A percentile compares a stretch with the other conserved stretches of the same genome.
Evolutionary conservation across 2,113 vertebrate genomes (phyloP).

Genomic region (Podocnemis expansa): DNA sequence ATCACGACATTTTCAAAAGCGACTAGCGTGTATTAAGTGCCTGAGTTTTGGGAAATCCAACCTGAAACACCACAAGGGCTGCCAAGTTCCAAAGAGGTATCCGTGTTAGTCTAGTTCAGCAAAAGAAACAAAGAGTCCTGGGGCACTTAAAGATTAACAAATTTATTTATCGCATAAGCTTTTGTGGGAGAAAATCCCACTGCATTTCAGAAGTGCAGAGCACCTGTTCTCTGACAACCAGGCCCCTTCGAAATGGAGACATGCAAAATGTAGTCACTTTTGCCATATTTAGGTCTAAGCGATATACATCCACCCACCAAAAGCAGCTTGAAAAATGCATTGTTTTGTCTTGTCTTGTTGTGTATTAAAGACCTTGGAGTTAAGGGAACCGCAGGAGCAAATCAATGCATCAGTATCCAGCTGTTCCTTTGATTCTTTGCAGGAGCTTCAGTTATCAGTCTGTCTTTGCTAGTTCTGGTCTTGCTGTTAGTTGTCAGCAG

Average conservation of each 20-base stretch:
- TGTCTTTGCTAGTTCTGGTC: not conserved
- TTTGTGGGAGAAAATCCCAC: too few species aligned
- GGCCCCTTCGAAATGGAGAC: not conserved
- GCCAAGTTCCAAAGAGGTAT: too few species aligned
- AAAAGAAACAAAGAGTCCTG: too few species aligned
- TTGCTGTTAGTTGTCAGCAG: not conserved
- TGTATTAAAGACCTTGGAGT: not conserved
- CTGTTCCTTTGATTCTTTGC: not conserved
- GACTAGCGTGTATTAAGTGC: not conserved
- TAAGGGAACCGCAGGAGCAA: not conserved
- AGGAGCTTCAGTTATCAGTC: rapidly evolving
- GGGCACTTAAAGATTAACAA: too few species aligned
- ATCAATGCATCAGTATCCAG: not conserved
- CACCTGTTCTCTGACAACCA: not conserved
- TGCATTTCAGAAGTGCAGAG: not conserved
- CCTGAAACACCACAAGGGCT: not conserved
- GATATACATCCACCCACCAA: not conserved
- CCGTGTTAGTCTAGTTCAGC: too few species aligned
- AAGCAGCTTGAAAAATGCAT: not conserved
- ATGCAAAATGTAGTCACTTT: not conserved
- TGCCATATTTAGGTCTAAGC: not conserved
- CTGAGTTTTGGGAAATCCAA: not conserved
- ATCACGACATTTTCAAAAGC: not conserved
- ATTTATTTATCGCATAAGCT: too few species aligned
- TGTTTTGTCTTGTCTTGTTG: not conserved